Evolutionary conservation across 2,797 vertebrate genomes (phyloP).

Genomic region (Craterocephalus amniculus): DNA sequence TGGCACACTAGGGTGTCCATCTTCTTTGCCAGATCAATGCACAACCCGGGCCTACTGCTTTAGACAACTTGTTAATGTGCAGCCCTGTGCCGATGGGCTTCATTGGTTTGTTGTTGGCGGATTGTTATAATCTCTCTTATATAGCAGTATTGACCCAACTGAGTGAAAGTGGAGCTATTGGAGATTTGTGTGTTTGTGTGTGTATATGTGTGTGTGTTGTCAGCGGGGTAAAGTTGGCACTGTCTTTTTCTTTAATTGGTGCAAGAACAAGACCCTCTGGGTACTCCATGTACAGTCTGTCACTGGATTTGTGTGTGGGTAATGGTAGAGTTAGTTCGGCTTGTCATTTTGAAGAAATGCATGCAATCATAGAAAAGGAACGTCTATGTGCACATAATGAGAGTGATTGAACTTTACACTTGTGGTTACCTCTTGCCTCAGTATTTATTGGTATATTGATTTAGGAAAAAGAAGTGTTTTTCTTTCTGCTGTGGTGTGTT

Average conservation of each 20-base stretch:
- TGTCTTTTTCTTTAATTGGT: conserved; percentile 74
- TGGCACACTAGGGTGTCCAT: conserved; percentile 56
- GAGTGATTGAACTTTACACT: conserved; percentile 27
- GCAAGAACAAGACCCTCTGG: conserved; percentile 62
- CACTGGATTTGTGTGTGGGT: conserved; percentile 55
- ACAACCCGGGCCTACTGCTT: conserved; percentile 56
- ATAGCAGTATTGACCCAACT: conserved; percentile 69
- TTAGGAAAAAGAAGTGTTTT: background rate
- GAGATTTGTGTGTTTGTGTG: conserved; percentile 22
- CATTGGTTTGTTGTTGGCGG: conserved; percentile 64
- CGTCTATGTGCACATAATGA: conserved; percentile 10
- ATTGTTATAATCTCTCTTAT: conserved; percentile 78
- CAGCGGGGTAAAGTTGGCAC: conserved; percentile 60
- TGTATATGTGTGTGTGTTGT: conserved; percentile 37
- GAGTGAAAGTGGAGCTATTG: conserved; percentile 53
- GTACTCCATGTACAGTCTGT: conserved; percentile 54
- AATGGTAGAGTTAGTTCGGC: conserved; percentile 58
- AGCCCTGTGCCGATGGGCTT: conserved; percentile 61
- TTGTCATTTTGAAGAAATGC: conserved; percentile 58
- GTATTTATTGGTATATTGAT: conserved; percentile 34
- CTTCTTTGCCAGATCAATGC: conserved; percentile 75
- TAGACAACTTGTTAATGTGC: conserved; percentile 71
- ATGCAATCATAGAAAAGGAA: conserved; percentile 49
- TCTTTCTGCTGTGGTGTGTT: background rate
- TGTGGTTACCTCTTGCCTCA: conserved; percentile 3